Evolutionary conservation across 2,113 vertebrate genomes (phyloP), one percentile per base, ranked within the genome.

Genomic region (Plectropomus leopardus): DNA sequence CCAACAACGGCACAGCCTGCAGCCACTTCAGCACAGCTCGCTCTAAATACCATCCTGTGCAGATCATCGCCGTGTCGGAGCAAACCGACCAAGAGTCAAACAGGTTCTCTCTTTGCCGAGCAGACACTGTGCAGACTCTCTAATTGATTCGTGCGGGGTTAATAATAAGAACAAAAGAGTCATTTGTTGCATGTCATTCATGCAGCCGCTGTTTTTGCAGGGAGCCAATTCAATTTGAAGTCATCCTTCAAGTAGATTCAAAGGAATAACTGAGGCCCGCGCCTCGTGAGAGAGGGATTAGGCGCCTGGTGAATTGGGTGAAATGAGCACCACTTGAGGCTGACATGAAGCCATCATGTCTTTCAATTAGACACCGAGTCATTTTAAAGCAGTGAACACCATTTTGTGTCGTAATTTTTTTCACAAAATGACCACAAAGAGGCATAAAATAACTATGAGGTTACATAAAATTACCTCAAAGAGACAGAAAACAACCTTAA

Each of bases 161-260:
- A 10, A 10, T 30, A 61, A 53, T 48, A 66, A 75, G 54, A 65
- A 75, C 61, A 50, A 57, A 3, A 13, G 26, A 30, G 36, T 53
- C 4, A 65, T 69, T 44, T 66, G 54, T 21, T 57, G 57, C 24
- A 30, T 15, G 69, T 64, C 34, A 1, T 36, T 82, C 24, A n/a
- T 30, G 21, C 8, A 0, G 10, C 51, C 1, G 5, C n/a, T 47
- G 32, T 45, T 63, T 47, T 13, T 11, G 13, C 15, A 61, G 32
- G 10, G 54, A 76, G 32, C 15, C 8, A 1, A 3, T 17, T 68
- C 24, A 36, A 36, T 78, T 28, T 69, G 7, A 74, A 75, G 28
- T 51, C 47, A 54, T 57, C 24, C 3, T 58, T 76, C 26, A 69
- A 48, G 19, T 14, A 1, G 58, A 60, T 57, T 73, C 53, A 82